Evolutionary conservation across 2,113 vertebrate species (phyloP).

Genomic region (Notothenia rossii): DNA sequence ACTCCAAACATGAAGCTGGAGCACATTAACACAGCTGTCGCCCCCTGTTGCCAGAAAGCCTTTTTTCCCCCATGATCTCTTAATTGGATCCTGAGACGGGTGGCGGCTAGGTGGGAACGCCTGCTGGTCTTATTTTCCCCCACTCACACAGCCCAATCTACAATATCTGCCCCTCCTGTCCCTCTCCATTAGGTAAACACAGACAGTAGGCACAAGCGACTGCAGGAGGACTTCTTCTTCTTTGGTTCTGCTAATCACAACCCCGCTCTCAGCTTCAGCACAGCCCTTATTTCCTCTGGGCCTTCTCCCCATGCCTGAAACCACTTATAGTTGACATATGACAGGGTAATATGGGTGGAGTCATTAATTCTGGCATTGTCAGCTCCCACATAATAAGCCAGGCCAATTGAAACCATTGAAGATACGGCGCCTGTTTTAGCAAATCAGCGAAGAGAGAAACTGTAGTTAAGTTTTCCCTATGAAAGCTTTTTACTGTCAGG

Average conservation of each 20-base stretch:
- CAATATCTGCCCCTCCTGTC: conserved; percentile 40
- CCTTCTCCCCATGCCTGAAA: conserved; percentile 42
- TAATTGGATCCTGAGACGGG: conserved; percentile 60
- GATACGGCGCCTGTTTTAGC: neutral
- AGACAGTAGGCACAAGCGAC: conserved; percentile 47
- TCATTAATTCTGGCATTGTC: conserved; percentile 66
- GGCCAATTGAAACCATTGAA: conserved; percentile 33
- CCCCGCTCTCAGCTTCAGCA: conserved; percentile 27
- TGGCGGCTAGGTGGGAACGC: conserved; percentile 53
- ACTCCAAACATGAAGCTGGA: conserved; percentile 29
- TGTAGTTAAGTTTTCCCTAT: conserved; percentile 1
- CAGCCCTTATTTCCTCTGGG: conserved; percentile 46
- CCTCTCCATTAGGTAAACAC: conserved; percentile 44
- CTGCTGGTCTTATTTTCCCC: conserved; percentile 34
- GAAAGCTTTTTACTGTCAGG: conserved; percentile 1
- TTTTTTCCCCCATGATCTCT: conserved; percentile 31
- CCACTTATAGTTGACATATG: conserved; percentile 65
- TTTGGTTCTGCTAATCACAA: conserved; percentile 48
- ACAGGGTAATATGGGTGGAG: conserved; percentile 60
- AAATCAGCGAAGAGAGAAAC: conserved; percentile 17
- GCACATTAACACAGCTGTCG: conserved; percentile 37
- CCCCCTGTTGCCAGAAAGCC: conserved; percentile 27
- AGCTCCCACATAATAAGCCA: conserved; percentile 48
- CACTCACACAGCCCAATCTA: conserved; percentile 10
- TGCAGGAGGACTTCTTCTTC: conserved; percentile 38